phyloP scores from a whole-genome alignment of 2,888 invertebrate species.

The Orthosia cruda region DNA sequence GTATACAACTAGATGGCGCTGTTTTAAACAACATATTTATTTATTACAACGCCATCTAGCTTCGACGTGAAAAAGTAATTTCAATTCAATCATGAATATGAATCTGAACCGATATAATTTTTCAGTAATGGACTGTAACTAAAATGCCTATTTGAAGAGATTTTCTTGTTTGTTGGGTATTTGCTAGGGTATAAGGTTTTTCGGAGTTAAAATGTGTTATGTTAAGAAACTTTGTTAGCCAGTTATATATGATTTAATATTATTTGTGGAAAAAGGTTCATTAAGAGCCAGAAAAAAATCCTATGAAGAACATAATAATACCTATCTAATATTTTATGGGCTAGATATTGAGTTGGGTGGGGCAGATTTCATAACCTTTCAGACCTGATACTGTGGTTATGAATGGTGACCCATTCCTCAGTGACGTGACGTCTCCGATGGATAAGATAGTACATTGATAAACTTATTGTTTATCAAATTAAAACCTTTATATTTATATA shows the following conservation, averaged over 20 bases:
- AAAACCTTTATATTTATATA: background rate
- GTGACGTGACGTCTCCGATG: background rate
- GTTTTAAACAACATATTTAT: background rate
- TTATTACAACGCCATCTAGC: constrained; percentile 7
- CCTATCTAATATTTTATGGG: too few relatives aligned
- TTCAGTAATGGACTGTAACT: background rate
- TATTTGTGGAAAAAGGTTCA: too few relatives aligned
- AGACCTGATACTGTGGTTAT: background rate
- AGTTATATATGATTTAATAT: too few relatives aligned
- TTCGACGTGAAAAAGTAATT: background rate
- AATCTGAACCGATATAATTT: background rate
- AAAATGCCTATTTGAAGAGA: background rate
- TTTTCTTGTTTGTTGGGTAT: background rate
- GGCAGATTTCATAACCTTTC: background rate
- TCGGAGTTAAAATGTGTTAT: background rate
- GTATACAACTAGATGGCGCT: background rate
- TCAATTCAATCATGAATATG: background rate
- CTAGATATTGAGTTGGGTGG: background rate
- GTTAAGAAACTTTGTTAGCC: background rate
- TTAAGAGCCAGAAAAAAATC: too few relatives aligned
- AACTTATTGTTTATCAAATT: constrained; percentile 11
- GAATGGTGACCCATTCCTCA: background rate
- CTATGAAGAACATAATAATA: background rate
- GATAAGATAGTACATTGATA: constrained; percentile 40
- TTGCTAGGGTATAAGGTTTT: background rate